A percentile compares a stretch with the other conserved stretches of the same genome.
Evolutionary conservation across 2,113 vertebrate species (phyloP).

Genomic region (Tetrax tetrax): DNA sequence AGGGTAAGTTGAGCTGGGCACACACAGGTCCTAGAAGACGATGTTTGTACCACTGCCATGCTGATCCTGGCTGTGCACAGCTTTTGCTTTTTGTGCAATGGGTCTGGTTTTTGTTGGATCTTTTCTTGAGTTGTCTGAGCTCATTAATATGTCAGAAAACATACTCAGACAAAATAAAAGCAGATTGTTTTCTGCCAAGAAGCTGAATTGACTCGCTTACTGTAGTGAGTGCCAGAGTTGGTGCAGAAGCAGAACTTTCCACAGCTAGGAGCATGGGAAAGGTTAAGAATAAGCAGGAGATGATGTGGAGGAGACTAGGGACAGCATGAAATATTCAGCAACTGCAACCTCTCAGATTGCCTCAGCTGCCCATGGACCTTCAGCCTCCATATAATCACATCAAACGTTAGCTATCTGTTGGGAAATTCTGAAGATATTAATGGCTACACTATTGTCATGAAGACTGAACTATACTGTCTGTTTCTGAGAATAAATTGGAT

Average conservation of each 20-base stretch:
- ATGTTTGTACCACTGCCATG: neutral
- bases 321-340: conserved; percentile 22
- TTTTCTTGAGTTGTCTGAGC: neutral
- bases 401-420: neutral
- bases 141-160: conserved; percentile 57
- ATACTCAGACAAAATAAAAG: conserved; percentile 54
- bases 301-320: neutral
- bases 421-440: neutral
- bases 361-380: neutral
- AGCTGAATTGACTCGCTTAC: conserved; percentile 50
- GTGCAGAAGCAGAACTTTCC: conserved; percentile 45
- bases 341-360: conserved; percentile 3
- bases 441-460: neutral
- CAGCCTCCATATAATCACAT: neutral
- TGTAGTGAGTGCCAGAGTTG: conserved; percentile 37
- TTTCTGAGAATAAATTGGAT: neutral
- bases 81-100: conserved; percentile 7
- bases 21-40: neutral
- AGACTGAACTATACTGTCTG: neutral
- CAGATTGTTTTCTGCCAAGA: conserved; percentile 4
- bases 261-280: conserved; percentile 50
- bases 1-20: neutral
- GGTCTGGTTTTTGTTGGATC: conserved; percentile 1
- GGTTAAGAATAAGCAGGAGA: conserved; percentile 33
- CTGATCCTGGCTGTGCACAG: neutral